These are phyloP conservation scores for Metacarcinus magister DNA, from an alignment of 2,888 invertebrate species.

Conservation along the genomic window DNA sequence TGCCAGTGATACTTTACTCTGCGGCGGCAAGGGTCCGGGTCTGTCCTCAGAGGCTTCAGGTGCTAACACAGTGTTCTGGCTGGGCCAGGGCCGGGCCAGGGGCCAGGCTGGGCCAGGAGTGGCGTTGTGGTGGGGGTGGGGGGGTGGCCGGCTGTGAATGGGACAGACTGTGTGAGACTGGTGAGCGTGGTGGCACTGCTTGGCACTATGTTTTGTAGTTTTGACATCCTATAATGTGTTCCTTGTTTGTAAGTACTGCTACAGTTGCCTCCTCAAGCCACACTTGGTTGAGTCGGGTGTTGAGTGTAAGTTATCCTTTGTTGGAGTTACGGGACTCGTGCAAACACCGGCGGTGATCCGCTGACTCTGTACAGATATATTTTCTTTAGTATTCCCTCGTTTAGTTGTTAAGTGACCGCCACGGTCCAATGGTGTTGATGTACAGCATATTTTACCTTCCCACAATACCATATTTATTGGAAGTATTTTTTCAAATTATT, in stretches of 20 bases:
- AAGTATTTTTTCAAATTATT: slow-evolving; percentile 56
- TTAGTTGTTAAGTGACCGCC: slow-evolving; percentile 50
- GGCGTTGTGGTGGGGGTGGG: background rate
- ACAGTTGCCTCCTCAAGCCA: slow-evolving; percentile 50
- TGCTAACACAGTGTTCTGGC: slow-evolving; percentile 74
- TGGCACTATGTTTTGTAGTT: slow-evolving; percentile 67
- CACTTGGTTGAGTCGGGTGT: slow-evolving; percentile 71
- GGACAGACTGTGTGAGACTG: background rate
- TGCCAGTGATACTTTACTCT: slow-evolving; percentile 59
- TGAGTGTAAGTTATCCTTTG: slow-evolving; percentile 66
- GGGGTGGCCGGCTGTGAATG: slow-evolving; percentile 50
- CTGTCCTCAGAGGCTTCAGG: slow-evolving; percentile 71
- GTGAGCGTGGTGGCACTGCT: background rate
- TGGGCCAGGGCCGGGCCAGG: background rate
- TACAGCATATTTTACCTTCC: slow-evolving; percentile 63
- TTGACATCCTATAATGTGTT: slow-evolving; percentile 60
- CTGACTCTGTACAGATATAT: slow-evolving; percentile 71
- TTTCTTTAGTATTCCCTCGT: slow-evolving; percentile 59
- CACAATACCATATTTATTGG: slow-evolving; percentile 68
- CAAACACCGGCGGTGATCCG: slow-evolving; percentile 61
- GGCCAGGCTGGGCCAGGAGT: background rate
- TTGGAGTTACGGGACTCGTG: slow-evolving; percentile 73
- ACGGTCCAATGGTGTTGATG: slow-evolving; percentile 6
- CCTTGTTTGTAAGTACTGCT: slow-evolving; percentile 64
- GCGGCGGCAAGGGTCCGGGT: slow-evolving; percentile 68